Conservation (phyloP, 2,888 invertebrate species). For the Cybosia mesomella region DNA sequence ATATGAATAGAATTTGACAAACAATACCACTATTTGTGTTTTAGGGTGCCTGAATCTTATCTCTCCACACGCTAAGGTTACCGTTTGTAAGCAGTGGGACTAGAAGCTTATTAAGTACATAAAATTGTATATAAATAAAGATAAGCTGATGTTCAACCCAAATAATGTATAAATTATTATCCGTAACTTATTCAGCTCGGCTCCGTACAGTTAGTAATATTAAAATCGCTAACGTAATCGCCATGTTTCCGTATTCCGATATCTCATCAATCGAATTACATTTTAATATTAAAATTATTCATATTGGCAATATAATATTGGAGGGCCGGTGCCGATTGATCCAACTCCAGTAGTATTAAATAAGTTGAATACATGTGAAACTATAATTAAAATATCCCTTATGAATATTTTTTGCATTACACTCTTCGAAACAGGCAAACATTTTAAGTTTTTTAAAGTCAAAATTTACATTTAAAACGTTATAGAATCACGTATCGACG, state of each 20-base stretch:
- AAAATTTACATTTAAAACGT: constrained; percentile 72
- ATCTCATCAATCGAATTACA: constrained; percentile 57
- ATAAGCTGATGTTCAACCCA: background rate
- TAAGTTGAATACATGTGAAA: constrained; percentile 64
- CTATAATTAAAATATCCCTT: constrained; percentile 77
- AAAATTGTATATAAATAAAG: background rate
- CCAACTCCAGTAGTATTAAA: constrained; percentile 65
- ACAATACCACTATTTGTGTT: background rate
- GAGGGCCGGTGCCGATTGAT: constrained; percentile 55
- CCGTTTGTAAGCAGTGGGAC: background rate
- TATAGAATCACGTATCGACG: constrained; percentile 51
- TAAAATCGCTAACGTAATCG: constrained; percentile 45
- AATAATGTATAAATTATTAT: background rate
- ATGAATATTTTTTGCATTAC: constrained; percentile 67
- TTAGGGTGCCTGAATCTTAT: background rate
- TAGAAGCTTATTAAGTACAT: background rate
- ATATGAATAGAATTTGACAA: background rate
- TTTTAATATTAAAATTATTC: constrained; percentile 64
- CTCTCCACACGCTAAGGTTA: background rate
- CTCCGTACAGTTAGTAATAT: constrained; percentile 18
- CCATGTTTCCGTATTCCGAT: constrained; percentile 41
- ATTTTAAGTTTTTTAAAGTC: constrained; percentile 71
- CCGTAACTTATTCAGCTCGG: background rate
- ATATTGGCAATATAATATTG: constrained; percentile 50
- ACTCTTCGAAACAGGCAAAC: constrained; percentile 54